phyloP scores from a whole-genome alignment of 2,113 vertebrate genomes.

The Vireo altiloquus region DNA sequence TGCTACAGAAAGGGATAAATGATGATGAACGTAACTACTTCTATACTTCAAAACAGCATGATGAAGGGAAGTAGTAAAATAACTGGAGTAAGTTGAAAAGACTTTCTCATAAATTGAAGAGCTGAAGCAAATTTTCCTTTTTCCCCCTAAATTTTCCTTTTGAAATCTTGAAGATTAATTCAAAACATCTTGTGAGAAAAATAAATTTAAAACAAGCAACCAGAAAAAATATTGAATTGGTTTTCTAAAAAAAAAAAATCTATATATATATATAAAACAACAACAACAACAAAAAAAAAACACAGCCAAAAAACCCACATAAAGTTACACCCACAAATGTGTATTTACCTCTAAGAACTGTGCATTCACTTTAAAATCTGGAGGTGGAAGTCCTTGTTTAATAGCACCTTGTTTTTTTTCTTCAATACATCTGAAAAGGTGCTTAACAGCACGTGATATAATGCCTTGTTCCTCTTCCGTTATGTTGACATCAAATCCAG shows the following conservation, averaged over 20 bases:
- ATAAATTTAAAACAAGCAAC: background rate
- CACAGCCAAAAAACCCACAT: background rate
- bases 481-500: constrained; percentile 93
- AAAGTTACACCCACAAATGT: background rate
- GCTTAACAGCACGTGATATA: constrained; percentile 90
- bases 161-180: background rate
- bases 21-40: background rate
- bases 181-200: background rate
- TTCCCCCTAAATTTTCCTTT: background rate
- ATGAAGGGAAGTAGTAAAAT: background rate
- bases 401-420: constrained; percentile 82
- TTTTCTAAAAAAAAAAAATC: background rate
- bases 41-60: background rate
- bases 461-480: constrained; percentile 92
- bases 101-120: background rate
- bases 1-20: background rate
- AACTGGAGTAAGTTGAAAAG: background rate
- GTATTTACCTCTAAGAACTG: constrained; percentile 92
- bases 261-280: too few species aligned
- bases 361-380: constrained; percentile 97
- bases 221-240: background rate
- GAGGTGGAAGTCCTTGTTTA: constrained; percentile 86
- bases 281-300: background rate
- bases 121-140: background rate
- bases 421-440: constrained; percentile 93